A percentile compares a stretch with the other conserved stretches of the same genome.
These are phyloP conservation scores for Donacobius atricapilla DNA, from an alignment of 2,113 vertebrate species.

Conservation along the genomic window DNA sequence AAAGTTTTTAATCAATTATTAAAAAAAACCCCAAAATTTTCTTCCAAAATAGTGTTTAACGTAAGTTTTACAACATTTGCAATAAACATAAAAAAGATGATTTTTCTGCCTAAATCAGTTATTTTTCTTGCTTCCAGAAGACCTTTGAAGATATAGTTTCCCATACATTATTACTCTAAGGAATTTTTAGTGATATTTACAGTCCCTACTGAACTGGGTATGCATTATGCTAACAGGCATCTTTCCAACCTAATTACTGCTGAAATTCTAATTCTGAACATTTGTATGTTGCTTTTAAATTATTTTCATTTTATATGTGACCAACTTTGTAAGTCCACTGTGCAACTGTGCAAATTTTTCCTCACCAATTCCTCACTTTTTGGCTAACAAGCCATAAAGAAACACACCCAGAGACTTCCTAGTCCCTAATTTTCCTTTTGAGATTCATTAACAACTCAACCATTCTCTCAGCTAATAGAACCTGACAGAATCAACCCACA, in stretches of 20 bases:
- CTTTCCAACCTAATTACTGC: background rate
- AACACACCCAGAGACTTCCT: background rate
- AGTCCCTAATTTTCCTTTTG: background rate
- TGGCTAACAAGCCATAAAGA: background rate
- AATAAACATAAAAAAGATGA: background rate
- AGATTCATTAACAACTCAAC: background rate
- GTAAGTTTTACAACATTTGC: background rate
- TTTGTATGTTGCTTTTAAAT: background rate
- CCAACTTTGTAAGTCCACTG: background rate
- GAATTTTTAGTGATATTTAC: background rate
- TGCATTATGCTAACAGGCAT: background rate
- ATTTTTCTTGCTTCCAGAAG: background rate
- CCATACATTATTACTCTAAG: background rate
- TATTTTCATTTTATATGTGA: background rate
- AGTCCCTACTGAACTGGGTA: background rate
- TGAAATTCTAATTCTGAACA: background rate
- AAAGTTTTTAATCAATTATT: background rate
- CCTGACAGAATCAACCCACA: background rate
- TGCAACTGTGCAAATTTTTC: background rate
- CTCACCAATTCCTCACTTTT: background rate
- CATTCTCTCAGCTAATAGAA: background rate
- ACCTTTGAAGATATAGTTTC: accelerated
- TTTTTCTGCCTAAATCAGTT: background rate
- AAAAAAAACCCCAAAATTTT: accelerated
- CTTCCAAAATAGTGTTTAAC: background rate